Percentiles rank a stretch among this genome's conserved stretches.
phyloP scores from a whole-genome alignment of 2,888 invertebrate species.

The Aquatica leii region DNA sequence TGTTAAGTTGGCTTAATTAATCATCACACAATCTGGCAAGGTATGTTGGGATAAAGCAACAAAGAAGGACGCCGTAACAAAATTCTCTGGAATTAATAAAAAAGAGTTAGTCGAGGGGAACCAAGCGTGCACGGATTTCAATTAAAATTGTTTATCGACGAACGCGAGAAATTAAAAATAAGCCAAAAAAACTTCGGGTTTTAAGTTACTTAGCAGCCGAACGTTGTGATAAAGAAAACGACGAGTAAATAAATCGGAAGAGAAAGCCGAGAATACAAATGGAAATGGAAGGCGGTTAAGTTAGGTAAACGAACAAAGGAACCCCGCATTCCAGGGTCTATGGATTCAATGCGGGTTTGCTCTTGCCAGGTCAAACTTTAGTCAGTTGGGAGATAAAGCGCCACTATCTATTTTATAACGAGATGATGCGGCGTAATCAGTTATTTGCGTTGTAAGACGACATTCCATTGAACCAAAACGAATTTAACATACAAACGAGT shows the following conservation, averaged over 20 bases:
- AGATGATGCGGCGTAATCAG: conserved; percentile 29
- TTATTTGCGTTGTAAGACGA: conserved; percentile 31
- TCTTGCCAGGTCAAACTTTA: conserved; percentile 24
- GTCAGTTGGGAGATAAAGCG: conserved; percentile 14
- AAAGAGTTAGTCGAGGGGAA: background rate
- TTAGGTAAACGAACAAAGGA: conserved; percentile 37
- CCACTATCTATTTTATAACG: conserved; percentile 22
- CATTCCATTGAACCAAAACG: conserved; percentile 32
- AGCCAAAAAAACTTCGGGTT: background rate
- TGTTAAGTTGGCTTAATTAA: background rate
- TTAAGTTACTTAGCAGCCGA: background rate
- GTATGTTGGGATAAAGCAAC: no score
- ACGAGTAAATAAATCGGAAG: conserved; percentile 14
- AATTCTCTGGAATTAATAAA: conserved; percentile 1
- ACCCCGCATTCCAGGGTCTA: conserved; percentile 27
- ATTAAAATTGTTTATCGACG: conserved; percentile 1
- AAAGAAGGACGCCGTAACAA: no score
- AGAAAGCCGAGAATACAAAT: conserved; percentile 30
- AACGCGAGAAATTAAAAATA: background rate
- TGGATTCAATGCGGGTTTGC: conserved; percentile 27
- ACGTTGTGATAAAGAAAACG: background rate
- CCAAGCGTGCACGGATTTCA: background rate
- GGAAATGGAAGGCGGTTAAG: conserved; percentile 28
- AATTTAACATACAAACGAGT: conserved; percentile 30
- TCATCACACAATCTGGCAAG: background rate